Conservation (phyloP, 2,797 vertebrate species). For the Darevskia nairensis region DNA sequence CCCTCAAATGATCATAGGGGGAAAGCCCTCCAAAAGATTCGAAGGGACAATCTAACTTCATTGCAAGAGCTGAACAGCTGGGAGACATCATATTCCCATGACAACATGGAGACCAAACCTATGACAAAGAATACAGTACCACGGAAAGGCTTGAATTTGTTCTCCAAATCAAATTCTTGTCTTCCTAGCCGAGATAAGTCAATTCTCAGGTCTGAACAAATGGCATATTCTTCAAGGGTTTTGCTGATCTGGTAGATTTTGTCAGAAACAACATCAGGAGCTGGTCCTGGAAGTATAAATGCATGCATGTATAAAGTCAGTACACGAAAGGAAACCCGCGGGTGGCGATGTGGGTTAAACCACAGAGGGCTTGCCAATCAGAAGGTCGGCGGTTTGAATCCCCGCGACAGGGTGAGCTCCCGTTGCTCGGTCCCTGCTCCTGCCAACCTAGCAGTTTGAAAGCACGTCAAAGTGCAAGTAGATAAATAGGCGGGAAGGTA, state of each 20-base stretch:
- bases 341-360: too few species aligned
- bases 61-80: neutral
- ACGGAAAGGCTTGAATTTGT: constrained; percentile 99
- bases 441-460: too few species aligned
- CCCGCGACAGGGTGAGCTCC: too few species aligned
- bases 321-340: too few species aligned
- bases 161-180: constrained; percentile 98
- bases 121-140: constrained; percentile 78
- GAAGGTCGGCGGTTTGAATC: too few species aligned
- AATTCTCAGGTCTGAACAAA: constrained; percentile 94
- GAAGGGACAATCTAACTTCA: neutral
- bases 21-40: neutral
- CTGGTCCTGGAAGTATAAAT: constrained; percentile 85
- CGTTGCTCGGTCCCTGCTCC: too few species aligned
- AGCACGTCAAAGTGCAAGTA: too few species aligned
- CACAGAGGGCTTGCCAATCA: too few species aligned
- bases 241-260: constrained; percentile 96
- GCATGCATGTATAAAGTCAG: too few species aligned
- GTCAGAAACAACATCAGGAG: constrained; percentile 93
- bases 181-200: constrained; percentile 95
- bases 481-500: too few species aligned
- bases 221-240: constrained; percentile 95
- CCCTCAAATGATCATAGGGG: neutral
- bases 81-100: neutral
- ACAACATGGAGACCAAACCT: neutral